These are phyloP conservation scores for Brachionus koreanus DNA, from an alignment of 1,140 invertebrate genomes.

Conservation along the genomic window DNA sequence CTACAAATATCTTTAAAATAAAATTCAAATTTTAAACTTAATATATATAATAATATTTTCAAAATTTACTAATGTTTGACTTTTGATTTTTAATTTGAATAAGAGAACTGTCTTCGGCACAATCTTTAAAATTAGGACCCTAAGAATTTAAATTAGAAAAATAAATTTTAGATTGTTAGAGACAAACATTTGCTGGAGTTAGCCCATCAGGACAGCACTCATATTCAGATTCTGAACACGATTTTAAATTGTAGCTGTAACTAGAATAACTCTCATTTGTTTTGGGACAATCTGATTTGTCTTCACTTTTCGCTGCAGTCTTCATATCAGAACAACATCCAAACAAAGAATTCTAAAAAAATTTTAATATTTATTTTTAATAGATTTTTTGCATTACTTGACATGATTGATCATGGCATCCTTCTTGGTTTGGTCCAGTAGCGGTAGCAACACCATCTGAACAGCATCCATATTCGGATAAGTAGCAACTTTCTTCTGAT, in stretches of 20 bases:
- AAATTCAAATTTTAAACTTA: neutral
- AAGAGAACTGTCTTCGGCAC: conserved; percentile 1
- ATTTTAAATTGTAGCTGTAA: conserved; percentile 52
- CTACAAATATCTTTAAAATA: conserved; percentile 65
- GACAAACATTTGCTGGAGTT: conserved; percentile 48
- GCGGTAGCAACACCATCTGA: conserved; percentile 71
- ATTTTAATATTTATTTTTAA: neutral
- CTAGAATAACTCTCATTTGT: conserved; percentile 53
- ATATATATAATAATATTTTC: neutral
- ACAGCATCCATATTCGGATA: conserved; percentile 75
- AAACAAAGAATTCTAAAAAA: conserved; percentile 72
- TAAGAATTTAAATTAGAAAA: neutral
- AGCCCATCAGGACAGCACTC: conserved; percentile 52
- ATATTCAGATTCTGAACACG: conserved; percentile 45
- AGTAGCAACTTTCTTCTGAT: conserved; percentile 67
- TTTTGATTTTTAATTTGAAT: neutral
- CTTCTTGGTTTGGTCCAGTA: conserved; percentile 51
- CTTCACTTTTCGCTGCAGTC: conserved; percentile 72
- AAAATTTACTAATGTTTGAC: neutral
- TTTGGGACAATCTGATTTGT: conserved; percentile 69
- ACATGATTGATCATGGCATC: conserved; percentile 22
- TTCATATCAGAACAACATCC: conserved; percentile 88
- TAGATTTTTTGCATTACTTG: neutral
- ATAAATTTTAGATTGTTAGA: neutral
- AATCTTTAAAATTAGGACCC: conserved; percentile 50